Base-by-base conservation (phyloP, 2,888 invertebrate genomes). In the Neria commutata region DNA sequence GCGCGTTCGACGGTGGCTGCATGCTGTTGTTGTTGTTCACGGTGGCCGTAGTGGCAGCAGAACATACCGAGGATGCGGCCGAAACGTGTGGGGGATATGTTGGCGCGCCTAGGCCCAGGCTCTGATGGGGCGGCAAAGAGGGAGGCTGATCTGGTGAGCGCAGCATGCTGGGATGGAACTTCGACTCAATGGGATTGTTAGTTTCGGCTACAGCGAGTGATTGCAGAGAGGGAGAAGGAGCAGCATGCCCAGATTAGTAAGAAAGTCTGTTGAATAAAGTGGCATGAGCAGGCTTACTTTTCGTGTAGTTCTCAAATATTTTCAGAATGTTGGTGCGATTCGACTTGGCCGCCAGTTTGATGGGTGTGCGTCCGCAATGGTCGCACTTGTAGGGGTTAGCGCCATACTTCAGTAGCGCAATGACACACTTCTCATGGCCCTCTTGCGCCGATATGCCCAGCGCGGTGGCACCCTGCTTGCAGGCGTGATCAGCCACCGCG, bases 371-470 rank as follows among this genome's bases (percentile, higher is more conserved):
- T 68, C 93, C 94, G 73, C 92, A 94, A 60, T 92, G 90, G 74
- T 93, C 93, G 0, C 92, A 92, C 72, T 93, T 93, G 71, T 88
- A 85, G 0, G 93, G 94, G 81, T 93, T 91, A 0, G 93, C 94
- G 16, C 93, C 93, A 67, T 92, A 92, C 71, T 91, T 91, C 40
- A 91, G 80, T 25, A 94, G 81, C 74, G 89, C 91, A 58, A 92
- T 84, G 1, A 97, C 97, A 73, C 96, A 96, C 63, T 91, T 90
- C 70, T 94, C 94, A 76, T 96, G 96, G 0, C 97, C 97, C 80
- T 97, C 97, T 81, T 97, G 97, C 0, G 97, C 94, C 0, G 97
- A 96, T 58, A 98, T 96, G 71, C 95, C 92, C 62, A 98, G 84
- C 8, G 97, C 95, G 14, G 97, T 96, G 48, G 97, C 97, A 21